Conservation (phyloP, 2,113 vertebrate genomes). For the Brachyhypopomus occidentalis region DNA sequence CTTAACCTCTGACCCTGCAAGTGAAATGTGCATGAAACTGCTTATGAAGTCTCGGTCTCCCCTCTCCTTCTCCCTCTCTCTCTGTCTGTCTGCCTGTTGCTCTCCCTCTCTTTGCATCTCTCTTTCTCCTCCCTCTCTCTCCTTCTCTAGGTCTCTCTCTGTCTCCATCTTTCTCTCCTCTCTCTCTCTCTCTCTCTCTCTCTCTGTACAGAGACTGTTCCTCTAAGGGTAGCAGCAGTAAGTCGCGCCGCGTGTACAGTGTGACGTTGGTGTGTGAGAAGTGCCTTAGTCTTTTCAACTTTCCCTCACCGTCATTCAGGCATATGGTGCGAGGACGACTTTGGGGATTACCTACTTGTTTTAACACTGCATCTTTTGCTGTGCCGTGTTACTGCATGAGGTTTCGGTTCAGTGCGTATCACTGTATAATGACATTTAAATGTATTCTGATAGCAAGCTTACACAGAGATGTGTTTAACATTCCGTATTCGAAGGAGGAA, state of each 20-base stretch:
- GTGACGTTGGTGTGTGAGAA: background rate
- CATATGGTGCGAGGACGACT: too few relatives aligned
- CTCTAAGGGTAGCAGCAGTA: background rate
- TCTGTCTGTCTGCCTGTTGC: too few relatives aligned
- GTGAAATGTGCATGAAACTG: too few relatives aligned
- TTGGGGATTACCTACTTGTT: background rate
- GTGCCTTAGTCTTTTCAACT: background rate
- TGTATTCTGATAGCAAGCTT: too few relatives aligned
- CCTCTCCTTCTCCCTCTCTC: background rate
- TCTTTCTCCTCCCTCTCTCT: background rate
- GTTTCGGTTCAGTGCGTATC: too few relatives aligned
- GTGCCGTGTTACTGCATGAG: too few relatives aligned
- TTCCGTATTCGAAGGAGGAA: too few relatives aligned
- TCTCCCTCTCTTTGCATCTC: background rate
- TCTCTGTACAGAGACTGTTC: constrained; percentile 25
- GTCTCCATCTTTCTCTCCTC: background rate
- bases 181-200: constrained; percentile 1
- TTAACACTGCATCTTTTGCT: background rate
- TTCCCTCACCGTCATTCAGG: background rate
- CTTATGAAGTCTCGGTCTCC: background rate
- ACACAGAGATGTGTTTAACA: too few relatives aligned
- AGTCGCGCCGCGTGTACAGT: constrained; percentile 5
- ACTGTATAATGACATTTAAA: too few relatives aligned
- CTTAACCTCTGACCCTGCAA: too few relatives aligned
- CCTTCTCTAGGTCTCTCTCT: constrained; percentile 7